Conservation (phyloP, 1,140 invertebrate genomes). For the Lasioglossum albipes region DNA sequence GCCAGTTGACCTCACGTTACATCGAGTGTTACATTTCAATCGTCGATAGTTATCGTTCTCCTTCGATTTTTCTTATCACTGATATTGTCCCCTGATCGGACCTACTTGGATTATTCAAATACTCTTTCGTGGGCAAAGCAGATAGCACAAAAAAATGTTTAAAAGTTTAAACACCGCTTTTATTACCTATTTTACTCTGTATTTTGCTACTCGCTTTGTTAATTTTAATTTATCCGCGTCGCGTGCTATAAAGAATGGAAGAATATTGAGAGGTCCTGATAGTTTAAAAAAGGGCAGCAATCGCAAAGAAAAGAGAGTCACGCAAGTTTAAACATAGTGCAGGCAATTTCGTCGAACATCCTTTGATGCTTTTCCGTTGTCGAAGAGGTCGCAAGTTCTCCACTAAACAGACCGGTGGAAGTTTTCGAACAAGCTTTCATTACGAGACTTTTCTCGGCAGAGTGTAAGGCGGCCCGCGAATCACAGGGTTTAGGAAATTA, state of each 20-base stretch:
- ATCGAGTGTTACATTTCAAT: background rate
- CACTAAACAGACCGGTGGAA: background rate
- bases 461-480: background rate
- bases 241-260: no score
- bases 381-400: constrained; percentile 21
- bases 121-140: background rate
- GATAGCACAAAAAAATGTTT: no score
- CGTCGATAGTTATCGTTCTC: background rate
- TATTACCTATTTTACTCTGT: no score
- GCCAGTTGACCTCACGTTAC: background rate
- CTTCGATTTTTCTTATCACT: background rate
- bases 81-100: background rate
- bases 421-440: constrained; percentile 19
- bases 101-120: background rate
- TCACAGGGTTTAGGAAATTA: constrained; percentile 35
- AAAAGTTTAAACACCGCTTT: no score
- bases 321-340: background rate
- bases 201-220: no score
- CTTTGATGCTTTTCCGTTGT: background rate
- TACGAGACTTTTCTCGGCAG: constrained; percentile 1
- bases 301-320: background rate
- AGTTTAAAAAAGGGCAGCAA: background rate
- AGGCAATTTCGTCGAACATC: background rate
- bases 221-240: no score
- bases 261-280: no score